Evolutionary conservation across 2,888 invertebrate species (phyloP).

Genomic region (Osedax frankpressi): DNA sequence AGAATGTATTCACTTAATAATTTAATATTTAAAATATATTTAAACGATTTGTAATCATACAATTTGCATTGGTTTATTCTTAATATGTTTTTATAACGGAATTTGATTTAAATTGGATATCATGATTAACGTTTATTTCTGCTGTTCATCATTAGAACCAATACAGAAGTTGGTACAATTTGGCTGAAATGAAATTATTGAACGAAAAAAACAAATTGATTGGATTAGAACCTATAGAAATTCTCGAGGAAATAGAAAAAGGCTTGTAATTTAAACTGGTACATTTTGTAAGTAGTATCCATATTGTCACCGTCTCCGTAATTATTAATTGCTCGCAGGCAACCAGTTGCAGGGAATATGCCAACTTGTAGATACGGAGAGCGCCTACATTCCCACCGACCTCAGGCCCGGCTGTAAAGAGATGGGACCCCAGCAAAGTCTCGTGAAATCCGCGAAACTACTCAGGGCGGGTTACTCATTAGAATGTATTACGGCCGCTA

Average conservation of each 20-base stretch:
- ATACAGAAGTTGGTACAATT: background rate
- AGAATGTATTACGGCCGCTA: too few relatives aligned
- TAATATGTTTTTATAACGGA: background rate
- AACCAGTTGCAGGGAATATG: background rate
- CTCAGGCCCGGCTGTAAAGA: background rate
- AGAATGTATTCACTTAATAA: background rate
- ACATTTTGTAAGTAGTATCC: too few relatives aligned
- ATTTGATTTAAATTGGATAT: background rate
- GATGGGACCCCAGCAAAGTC: background rate
- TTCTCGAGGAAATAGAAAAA: background rate
- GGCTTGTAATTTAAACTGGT: too few relatives aligned
- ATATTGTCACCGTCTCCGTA: too few relatives aligned
- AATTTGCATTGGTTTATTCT: too few relatives aligned
- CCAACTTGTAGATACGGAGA: background rate
- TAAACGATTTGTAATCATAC: too few relatives aligned
- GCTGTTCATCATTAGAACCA: background rate
- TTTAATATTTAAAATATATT: background rate
- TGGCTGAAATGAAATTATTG: background rate
- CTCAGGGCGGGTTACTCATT: background rate
- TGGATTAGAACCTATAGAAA: background rate
- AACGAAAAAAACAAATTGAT: background rate
- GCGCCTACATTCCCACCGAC: background rate
- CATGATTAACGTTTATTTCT: too few relatives aligned
- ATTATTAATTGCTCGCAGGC: too few relatives aligned
- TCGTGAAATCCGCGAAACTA: background rate